These are phyloP conservation scores for Salvelinus fontinalis DNA, from an alignment of 2,113 vertebrate species.

Conservation along the genomic window DNA sequence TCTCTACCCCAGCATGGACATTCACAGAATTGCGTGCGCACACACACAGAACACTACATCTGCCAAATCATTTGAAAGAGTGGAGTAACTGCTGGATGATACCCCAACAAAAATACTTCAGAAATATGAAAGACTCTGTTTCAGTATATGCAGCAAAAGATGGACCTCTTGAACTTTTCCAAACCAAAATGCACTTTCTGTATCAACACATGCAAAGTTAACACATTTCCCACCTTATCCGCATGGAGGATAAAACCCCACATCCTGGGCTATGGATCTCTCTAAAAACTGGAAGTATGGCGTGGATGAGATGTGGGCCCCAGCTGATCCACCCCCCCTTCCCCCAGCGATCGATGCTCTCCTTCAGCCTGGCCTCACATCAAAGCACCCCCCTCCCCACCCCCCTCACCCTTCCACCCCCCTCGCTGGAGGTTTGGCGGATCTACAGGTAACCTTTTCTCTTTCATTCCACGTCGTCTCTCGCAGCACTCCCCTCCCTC, in stretches of 20 bases:
- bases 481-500: constrained; percentile 1
- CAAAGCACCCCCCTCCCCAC: constrained; percentile 50
- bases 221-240: constrained; percentile 56
- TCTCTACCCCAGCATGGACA: too few species aligned
- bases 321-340: neutral
- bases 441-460: constrained; percentile 77
- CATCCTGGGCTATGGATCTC: constrained; percentile 12
- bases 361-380: constrained; percentile 72
- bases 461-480: constrained; percentile 62
- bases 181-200: too few species aligned
- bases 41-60: too few species aligned
- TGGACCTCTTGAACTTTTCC: too few species aligned
- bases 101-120: too few species aligned
- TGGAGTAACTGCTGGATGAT: too few species aligned
- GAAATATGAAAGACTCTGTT: too few species aligned
- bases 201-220: constrained; percentile 11
- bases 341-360: constrained; percentile 59
- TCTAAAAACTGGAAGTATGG: constrained; percentile 29
- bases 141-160: too few species aligned
- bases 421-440: constrained; percentile 62
- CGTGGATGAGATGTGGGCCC: constrained; percentile 34
- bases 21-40: too few species aligned
- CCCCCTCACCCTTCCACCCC: constrained; percentile 20
- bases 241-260: constrained; percentile 11
- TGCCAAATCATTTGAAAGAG: too few species aligned